phyloP scores from a whole-genome alignment of 2,113 vertebrate genomes.

The Heliornis fulica region DNA sequence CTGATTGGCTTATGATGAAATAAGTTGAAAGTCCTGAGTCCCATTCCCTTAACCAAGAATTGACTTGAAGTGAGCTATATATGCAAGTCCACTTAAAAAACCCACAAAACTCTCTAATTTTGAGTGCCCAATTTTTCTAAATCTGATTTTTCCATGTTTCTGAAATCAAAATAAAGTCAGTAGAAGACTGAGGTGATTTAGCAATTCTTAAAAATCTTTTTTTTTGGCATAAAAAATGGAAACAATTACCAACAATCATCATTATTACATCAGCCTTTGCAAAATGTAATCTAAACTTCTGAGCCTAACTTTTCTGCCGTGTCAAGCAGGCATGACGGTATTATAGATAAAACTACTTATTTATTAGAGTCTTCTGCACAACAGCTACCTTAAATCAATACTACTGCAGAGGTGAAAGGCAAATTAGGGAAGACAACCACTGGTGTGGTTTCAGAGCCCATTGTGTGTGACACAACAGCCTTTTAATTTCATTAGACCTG shows the following conservation, averaged over 20 bases:
- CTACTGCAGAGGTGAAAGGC: neutral
- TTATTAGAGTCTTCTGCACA: neutral
- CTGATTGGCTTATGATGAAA: neutral
- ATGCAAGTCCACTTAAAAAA: neutral
- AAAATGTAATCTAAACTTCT: neutral
- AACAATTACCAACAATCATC: too few species aligned
- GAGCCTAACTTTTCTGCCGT: neutral
- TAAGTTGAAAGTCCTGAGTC: neutral
- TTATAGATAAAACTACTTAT: neutral
- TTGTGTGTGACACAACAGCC: neutral
- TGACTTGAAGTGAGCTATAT: neutral
- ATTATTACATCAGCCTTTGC: neutral
- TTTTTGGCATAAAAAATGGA: neutral
- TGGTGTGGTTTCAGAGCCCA: neutral
- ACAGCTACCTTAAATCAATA: neutral
- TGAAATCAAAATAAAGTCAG: neutral
- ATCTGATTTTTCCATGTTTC: neutral
- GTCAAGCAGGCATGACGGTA: neutral
- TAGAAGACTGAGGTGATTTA: neutral
- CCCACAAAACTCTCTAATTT: neutral
- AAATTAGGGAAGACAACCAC: neutral
- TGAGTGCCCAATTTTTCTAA: neutral
- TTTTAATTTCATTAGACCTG: neutral
- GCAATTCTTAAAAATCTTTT: neutral
- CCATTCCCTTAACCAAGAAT: neutral